Conservation (phyloP, 23 tunicate species). For the Trididemnum clinides region DNA sequence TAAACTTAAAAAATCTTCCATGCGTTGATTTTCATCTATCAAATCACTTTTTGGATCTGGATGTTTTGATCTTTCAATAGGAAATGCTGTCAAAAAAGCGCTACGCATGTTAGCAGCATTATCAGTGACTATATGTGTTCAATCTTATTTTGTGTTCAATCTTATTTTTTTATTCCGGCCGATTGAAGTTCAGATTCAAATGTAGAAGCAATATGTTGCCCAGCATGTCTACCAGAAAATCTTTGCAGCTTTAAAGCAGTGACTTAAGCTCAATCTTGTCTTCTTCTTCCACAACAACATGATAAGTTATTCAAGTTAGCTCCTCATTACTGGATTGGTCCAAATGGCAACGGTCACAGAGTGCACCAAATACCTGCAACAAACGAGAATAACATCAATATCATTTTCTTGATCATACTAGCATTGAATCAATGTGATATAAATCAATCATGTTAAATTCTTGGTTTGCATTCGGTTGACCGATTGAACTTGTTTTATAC, state of each 20-base stretch:
- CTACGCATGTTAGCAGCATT: slow-evolving; percentile 24
- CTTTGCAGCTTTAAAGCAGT: neutral
- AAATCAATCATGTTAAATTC: neutral
- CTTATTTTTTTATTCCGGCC: slow-evolving; percentile 14
- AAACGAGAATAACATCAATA: slow-evolving; percentile 1
- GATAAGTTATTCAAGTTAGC: neutral
- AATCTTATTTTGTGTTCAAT: neutral
- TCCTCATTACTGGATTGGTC: slow-evolving; percentile 20
- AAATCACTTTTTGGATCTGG: slow-evolving; percentile 9
- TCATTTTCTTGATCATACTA: slow-evolving; percentile 5
- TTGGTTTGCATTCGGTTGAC: neutral
- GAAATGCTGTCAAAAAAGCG: slow-evolving; percentile 13
- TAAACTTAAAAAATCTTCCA: neutral
- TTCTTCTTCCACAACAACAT: neutral
- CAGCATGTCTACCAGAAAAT: slow-evolving; percentile 11
- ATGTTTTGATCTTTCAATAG: slow-evolving; percentile 2
- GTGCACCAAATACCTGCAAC: neutral
- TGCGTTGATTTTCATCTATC: neutral
- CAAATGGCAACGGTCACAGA: neutral
- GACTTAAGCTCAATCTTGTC: neutral
- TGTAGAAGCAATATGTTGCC: slow-evolving; percentile 19
- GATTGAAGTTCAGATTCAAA: slow-evolving; percentile 13
- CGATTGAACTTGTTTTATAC: neutral
- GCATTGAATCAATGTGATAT: neutral
- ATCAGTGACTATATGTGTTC: slow-evolving; percentile 21